Conservation (phyloP, 2,888 invertebrate genomes). For the Alitta virens region DNA sequence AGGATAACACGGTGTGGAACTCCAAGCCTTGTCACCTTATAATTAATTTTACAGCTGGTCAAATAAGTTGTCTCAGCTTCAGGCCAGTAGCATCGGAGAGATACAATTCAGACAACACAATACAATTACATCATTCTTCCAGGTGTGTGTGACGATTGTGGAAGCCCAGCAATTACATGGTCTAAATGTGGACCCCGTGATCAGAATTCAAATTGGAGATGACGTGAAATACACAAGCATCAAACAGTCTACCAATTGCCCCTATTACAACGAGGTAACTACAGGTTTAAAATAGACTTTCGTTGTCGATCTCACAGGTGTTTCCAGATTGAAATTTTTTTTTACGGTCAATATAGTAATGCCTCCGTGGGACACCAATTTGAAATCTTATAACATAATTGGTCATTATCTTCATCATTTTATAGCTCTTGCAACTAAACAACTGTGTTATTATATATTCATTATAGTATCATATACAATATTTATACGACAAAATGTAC, state of each 20-base stretch:
- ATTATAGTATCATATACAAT: not conserved
- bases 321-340: no score
- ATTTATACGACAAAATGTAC: not conserved
- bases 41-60: no score
- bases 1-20: no score
- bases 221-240: constrained; percentile 29
- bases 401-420: not conserved
- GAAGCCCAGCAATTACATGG: constrained; percentile 83
- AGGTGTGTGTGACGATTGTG: constrained; percentile 62
- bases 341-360: no score
- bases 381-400: not conserved
- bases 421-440: not conserved
- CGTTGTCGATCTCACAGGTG: no score
- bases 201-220: constrained; percentile 30
- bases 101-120: no score
- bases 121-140: no score
- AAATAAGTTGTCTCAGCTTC: no score
- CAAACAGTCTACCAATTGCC: constrained; percentile 32
- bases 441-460: not conserved
- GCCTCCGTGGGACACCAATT: no score
- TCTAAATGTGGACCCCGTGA: constrained; percentile 66
- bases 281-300: no score
- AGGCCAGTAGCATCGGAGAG: no score
- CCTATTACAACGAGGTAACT: constrained; percentile 34
- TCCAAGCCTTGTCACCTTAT: no score